A percentile compares a stretch with the other conserved stretches of the same genome.
These are phyloP conservation scores for Oncorhynchus mykiss DNA, from an alignment of 2,113 vertebrate species.

Conservation along the genomic window DNA sequence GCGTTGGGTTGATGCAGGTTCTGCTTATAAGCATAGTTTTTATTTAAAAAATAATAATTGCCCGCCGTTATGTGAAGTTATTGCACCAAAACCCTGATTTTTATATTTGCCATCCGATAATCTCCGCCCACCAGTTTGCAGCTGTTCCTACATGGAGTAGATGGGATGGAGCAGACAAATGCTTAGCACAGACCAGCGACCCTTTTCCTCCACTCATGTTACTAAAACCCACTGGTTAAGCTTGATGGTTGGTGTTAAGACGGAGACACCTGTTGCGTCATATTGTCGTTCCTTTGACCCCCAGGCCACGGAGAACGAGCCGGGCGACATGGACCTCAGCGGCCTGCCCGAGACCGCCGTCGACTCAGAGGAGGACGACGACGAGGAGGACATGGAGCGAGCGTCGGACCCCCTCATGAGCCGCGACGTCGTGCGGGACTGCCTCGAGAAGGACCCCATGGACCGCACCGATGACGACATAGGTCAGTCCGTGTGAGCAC, in stretches of 20 bases:
- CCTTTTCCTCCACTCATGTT: neutral
- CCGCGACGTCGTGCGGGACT: conserved; percentile 95
- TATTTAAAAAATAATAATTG: no score
- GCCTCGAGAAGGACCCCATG: conserved; percentile 97
- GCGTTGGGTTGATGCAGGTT: no score
- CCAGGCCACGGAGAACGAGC: conserved; percentile 96
- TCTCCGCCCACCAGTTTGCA: neutral
- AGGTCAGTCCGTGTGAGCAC: conserved; percentile 73
- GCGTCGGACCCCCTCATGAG: conserved; percentile 97
- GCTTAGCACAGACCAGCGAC: neutral
- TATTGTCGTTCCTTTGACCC: neutral
- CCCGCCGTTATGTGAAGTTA: no score
- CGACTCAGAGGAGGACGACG: conserved; percentile 97
- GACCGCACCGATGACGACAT: conserved; percentile 97
- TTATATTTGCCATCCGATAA: neutral
- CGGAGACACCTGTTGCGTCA: neutral
- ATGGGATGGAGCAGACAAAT: neutral
- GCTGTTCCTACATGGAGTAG: neutral
- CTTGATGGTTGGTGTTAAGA: neutral
- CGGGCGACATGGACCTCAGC: conserved; percentile 98
- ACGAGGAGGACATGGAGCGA: conserved; percentile 97
- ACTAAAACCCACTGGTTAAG: neutral
- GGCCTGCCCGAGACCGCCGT: conserved; percentile 98
- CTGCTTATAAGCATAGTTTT: no score
- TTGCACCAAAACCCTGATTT: neutral